Conservation (phyloP, 1,140 invertebrate species). For the Paraescarpia echinospica region DNA sequence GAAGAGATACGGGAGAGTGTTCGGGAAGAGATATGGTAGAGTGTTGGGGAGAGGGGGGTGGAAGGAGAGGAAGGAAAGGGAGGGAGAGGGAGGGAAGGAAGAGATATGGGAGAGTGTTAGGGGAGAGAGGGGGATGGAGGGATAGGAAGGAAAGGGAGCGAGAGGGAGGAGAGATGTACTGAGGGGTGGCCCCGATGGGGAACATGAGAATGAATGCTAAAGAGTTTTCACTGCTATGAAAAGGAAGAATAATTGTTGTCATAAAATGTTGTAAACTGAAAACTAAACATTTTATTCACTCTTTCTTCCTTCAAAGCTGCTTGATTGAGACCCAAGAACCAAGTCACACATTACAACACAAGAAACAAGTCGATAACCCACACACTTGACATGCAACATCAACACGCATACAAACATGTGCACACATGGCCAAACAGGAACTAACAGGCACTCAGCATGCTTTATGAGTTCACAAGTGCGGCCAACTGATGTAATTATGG, state of each 20-base stretch:
- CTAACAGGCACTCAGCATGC: background rate
- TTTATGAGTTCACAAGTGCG: background rate
- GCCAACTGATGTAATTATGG: background rate
- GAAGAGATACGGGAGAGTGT: background rate
- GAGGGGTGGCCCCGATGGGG: background rate
- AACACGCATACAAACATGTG: background rate
- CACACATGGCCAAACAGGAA: background rate
- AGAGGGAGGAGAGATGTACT: background rate
- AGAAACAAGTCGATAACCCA: background rate
- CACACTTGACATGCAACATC: background rate
- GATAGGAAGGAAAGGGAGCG: background rate
- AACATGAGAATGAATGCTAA: background rate
- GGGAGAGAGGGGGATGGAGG: background rate
- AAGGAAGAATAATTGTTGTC: background rate
- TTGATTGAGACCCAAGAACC: background rate
- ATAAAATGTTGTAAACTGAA: background rate
- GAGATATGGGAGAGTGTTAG: background rate
- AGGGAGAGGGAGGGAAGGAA: background rate
- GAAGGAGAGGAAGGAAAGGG: background rate
- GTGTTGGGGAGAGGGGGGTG: no score
- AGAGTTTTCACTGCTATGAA: background rate
- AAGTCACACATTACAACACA: background rate
- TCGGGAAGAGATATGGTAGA: no score
- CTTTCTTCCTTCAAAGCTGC: background rate
- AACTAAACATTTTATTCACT: background rate